Evolutionary conservation across 2,797 vertebrate species (phyloP).

Genomic region (Microcaecilia unicolor): DNA sequence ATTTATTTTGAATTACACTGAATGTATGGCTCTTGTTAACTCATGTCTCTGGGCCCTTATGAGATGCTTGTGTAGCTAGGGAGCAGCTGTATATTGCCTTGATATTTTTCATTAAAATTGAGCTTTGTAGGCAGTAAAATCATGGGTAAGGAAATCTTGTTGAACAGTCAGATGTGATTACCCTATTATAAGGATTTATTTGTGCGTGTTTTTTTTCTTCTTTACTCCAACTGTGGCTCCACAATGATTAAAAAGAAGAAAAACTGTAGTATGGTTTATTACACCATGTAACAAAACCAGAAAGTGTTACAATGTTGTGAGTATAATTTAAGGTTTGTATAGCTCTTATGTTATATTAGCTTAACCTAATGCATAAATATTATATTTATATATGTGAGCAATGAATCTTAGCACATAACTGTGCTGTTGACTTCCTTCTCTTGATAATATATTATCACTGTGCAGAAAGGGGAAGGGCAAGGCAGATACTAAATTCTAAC

Average conservation of each 20-base stretch:
- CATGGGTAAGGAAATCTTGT: neutral
- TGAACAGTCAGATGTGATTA: constrained; percentile 7
- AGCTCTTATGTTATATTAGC: neutral
- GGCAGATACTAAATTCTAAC: too few species aligned
- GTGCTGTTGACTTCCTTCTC: too few species aligned
- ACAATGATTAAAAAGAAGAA: too few species aligned
- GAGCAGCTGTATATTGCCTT: neutral
- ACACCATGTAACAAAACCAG: neutral
- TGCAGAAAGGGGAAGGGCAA: too few species aligned
- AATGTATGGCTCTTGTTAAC: neutral
- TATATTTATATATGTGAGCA: too few species aligned
- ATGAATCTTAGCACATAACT: too few species aligned
- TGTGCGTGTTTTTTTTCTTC: neutral
- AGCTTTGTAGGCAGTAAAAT: neutral
- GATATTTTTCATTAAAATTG: constrained; percentile 2
- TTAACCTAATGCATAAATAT: neutral
- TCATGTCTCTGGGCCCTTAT: constrained; percentile 4
- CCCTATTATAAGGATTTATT: constrained; percentile 5
- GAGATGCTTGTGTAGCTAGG: constrained; percentile 1
- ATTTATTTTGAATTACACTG: constrained; percentile 5
- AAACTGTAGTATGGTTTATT: neutral
- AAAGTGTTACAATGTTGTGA: neutral
- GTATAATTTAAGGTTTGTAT: neutral
- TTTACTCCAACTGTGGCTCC: too few species aligned
- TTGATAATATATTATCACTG: too few species aligned